Conservation (phyloP, 2,113 vertebrate genomes). For the Saimiri boliviensis region DNA sequence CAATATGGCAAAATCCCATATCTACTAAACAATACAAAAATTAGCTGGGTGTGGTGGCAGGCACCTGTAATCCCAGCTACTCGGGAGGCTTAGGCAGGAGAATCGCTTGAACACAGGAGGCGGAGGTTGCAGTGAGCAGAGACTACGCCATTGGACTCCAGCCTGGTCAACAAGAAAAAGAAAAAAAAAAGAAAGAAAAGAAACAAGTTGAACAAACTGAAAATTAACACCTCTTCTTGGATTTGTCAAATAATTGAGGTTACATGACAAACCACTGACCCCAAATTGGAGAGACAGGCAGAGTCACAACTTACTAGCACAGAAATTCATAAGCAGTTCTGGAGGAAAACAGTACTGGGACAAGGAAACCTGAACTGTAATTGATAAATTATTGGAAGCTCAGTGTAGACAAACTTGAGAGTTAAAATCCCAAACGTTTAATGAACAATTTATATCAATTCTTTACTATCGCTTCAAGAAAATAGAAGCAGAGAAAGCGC, state of each 20-base stretch:
- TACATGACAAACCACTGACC: not conserved
- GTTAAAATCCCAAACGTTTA: not conserved
- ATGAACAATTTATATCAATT: not conserved
- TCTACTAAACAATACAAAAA: too few relatives aligned
- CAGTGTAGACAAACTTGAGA: not conserved
- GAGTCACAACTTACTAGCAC: not conserved
- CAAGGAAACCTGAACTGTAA: not conserved
- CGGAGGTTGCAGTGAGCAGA: too few relatives aligned
- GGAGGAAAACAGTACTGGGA: not conserved
- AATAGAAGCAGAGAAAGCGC: not conserved
- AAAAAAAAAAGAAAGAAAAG: too few relatives aligned
- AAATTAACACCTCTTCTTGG: not conserved
- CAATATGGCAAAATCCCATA: too few relatives aligned
- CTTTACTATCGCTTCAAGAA: not conserved
- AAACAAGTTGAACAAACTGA: not conserved
- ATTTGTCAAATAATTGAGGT: not conserved
- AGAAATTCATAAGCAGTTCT: not conserved
- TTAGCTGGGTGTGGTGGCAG: too few relatives aligned
- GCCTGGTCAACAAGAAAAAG: not conserved
- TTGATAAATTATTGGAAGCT: not conserved
- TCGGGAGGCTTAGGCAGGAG: too few relatives aligned
- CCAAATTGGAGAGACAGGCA: not conserved
- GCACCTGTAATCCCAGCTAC: too few relatives aligned
- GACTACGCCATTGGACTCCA: too few relatives aligned
- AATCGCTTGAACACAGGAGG: too few relatives aligned